These are phyloP conservation scores for Zapus hudsonius DNA, from an alignment of 2,113 vertebrate genomes.

Conservation along the genomic window DNA sequence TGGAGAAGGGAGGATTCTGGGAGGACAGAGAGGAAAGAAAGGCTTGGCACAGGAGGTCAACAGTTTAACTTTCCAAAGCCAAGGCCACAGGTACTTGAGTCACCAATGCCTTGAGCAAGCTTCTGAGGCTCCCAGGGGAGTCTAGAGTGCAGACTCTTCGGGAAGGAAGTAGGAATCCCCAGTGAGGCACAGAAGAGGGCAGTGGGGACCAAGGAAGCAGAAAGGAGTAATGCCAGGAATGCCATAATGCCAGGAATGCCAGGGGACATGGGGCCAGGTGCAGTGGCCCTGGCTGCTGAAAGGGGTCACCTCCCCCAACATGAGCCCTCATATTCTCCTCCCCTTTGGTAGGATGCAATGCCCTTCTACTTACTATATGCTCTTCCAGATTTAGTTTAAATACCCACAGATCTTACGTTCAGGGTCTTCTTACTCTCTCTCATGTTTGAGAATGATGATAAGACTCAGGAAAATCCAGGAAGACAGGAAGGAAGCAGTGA, in stretches of 20 bases:
- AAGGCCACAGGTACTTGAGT: too few relatives aligned
- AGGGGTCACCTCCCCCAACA: background rate
- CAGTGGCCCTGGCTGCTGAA: background rate
- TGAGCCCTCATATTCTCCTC: too few relatives aligned
- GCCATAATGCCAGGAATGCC: fast-evolving
- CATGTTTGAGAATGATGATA: background rate
- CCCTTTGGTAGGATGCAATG: background rate
- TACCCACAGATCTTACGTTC: background rate
- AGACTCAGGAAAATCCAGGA: background rate
- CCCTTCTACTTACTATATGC: background rate
- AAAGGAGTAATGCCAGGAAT: fast-evolving
- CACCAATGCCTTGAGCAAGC: too few relatives aligned
- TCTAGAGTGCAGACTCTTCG: background rate
- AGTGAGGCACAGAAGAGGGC: background rate
- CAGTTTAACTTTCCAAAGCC: too few relatives aligned
- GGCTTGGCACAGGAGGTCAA: background rate
- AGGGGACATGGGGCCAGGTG: too few relatives aligned
- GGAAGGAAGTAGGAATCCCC: background rate
- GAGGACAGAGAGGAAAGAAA: background rate
- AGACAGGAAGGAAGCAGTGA: background rate
- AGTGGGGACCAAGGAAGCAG: background rate
- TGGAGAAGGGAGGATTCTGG: background rate
- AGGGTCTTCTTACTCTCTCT: background rate
- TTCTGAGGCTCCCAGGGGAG: background rate
- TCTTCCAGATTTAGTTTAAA: background rate